Evolutionary conservation across 2,888 invertebrate species (phyloP), one percentile per base, ranked within the genome.

Genomic region (Nesidiocoris tenuis): DNA sequence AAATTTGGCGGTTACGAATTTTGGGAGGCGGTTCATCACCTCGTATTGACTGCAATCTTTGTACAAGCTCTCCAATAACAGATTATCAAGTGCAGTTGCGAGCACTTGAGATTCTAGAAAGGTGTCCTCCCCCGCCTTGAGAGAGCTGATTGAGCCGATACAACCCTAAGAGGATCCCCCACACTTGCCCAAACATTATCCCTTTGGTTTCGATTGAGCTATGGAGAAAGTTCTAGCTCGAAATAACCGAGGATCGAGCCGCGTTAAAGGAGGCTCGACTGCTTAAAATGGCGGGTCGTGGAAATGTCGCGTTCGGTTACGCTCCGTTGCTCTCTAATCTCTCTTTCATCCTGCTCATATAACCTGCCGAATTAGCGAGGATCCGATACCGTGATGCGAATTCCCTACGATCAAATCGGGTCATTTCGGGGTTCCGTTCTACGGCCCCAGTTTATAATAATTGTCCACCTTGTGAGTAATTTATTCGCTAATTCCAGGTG

Each of bases 61-160:
- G 55, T 54, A 54, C 12, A 54, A 54, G 9, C 61, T 61, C 61
- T 61, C 23, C 61, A 61, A 19, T 61, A 21, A 7, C 23, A 54
- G 12, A 54, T 54, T 54, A 7, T 9, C n/a, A n/a, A n/a, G n/a
- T n/a, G n/a, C n/a, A n/a, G n/a, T n/a, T n/a, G n/a, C n/a, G n/a
- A n/a, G n/a, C n/a, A n/a, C n/a, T n/a, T n/a, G n/a, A n/a, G n/a
- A n/a, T n/a, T n/a, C n/a, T n/a, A n/a, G n/a, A n/a, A n/a, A n/a
- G n/a, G n/a, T n/a, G n/a, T n/a, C n/a, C n/a, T n/a, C n/a, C n/a
- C n/a, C n/a, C n/a, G n/a, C n/a, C n/a, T n/a, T n/a, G n/a, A n/a
- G n/a, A n/a, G n/a, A n/a, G 3, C 39, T 39, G 65, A 65, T 65
- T 65, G 65, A 65, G 65, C 18, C 65, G 65, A 65, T 65, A 65